These are phyloP conservation scores for Protosalanx chinensis DNA, from an alignment of 2,797 vertebrate species.

Conservation along the genomic window DNA sequence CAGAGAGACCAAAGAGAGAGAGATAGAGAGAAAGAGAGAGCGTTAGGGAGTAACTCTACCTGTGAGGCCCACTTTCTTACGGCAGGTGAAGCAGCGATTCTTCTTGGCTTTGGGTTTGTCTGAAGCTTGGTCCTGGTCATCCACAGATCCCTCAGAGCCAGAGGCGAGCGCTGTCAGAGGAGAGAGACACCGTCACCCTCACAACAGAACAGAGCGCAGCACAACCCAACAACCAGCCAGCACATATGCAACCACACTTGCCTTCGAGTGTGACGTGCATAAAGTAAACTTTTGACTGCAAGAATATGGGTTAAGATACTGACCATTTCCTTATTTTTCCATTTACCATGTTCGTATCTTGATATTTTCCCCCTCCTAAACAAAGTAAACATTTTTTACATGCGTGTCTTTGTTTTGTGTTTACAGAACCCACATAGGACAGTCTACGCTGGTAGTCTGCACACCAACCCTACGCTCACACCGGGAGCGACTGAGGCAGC, in stretches of 20 bases:
- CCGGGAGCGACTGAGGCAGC: no score
- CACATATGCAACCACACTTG: background rate
- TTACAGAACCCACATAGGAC: constrained; percentile 4
- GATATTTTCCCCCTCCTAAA: constrained; percentile 41
- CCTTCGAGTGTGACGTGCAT: background rate
- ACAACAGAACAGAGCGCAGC: background rate
- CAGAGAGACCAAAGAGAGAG: no score
- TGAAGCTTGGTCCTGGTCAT: constrained; percentile 73
- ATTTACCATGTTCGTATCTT: constrained; percentile 30
- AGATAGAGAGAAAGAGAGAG: background rate
- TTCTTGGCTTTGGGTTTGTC: constrained; percentile 83
- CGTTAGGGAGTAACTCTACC: constrained; percentile 62
- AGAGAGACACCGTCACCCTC: background rate
- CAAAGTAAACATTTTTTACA: constrained; percentile 40
- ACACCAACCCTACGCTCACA: background rate
- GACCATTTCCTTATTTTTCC: constrained; percentile 31
- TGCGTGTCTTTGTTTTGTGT: constrained; percentile 7
- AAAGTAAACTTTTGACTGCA: constrained; percentile 8
- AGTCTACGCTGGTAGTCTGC: background rate
- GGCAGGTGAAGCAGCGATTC: constrained; percentile 85
- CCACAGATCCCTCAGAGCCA: constrained; percentile 46
- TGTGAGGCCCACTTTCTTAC: constrained; percentile 86
- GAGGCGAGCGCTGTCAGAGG: constrained; percentile 24
- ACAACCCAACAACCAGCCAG: background rate
- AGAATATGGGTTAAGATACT: constrained; percentile 35